Evolutionary conservation across 2,113 vertebrate genomes (phyloP), one percentile per base, ranked within the genome.

Genomic region (Prunella fulvescens): DNA sequence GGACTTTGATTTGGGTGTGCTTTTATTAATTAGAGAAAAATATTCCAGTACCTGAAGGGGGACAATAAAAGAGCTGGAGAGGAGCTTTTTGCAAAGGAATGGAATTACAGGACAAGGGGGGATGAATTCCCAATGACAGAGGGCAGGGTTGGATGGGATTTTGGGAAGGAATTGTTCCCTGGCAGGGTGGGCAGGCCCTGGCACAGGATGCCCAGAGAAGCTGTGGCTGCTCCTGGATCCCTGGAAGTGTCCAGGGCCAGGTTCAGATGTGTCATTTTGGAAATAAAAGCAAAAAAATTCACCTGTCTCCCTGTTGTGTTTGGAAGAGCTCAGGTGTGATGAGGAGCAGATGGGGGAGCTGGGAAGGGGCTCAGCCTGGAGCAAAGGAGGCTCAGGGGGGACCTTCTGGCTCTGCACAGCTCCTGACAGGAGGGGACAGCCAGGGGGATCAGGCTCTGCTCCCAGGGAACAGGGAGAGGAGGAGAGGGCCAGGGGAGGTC

Each of bases 161-260:
- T 16, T 47, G 56, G 62, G 47, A 9, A 48, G 17, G 29, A 47
- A 42, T 69, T 42, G 2, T 0, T 40, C 1, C 1, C 62, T 42
- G 12, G 0, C 47, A 61, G 20, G 6, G 7, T 13, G 35, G 14
- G 3, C 0, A 74, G 39, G 10, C 9, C 28, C 37, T 74, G 60
- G 56, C 40, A 35, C 48, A 64, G 40, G 35, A 5, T 87, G n/a
- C 5, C 17, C 37, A 72, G 50, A 40, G 54, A 2, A 76, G 40
- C 40, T 76, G 54, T 13, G 62, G 25, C 62, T 61, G 40, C 25
- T 11, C 54, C 78, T 57, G 66, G 42, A 47, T n/a, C 39, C 29
- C 39, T 69, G 62, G 25, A 0, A 35, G 6, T 23, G 17, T 2
- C 40, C 48, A 28, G 28, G 35, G 48, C 17, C 62, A 53, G 60